phyloP scores from a whole-genome alignment of 30 jellyfish, hydroid and myxozoan species.

The Clytia hemisphaerica region DNA sequence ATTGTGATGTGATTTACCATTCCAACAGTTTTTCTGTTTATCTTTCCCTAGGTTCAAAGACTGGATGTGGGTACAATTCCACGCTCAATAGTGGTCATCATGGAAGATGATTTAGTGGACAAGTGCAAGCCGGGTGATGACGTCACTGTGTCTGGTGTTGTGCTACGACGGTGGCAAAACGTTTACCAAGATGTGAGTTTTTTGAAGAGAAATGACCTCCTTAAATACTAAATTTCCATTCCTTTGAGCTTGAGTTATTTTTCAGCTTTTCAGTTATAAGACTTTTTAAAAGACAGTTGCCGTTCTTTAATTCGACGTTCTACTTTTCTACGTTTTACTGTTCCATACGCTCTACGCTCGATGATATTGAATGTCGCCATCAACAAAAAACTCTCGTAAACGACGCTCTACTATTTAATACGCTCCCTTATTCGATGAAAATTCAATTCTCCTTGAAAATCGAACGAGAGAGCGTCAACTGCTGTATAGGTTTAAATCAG shows the following conservation, averaged over 20 bases:
- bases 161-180: constrained; percentile 80
- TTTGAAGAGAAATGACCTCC: neutral
- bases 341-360: too few relatives aligned
- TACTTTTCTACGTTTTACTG: too few relatives aligned
- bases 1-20: neutral
- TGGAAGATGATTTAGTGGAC: constrained; percentile 98
- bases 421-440: too few relatives aligned
- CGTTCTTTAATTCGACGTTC: too few relatives aligned
- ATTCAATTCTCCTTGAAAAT: too few relatives aligned
- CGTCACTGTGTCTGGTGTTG: constrained; percentile 87
- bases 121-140: constrained; percentile 99
- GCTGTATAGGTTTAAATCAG: too few relatives aligned
- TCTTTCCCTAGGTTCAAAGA: constrained; percentile 61
- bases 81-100: constrained; percentile 81
- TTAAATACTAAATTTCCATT: too few relatives aligned
- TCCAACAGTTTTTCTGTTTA: neutral
- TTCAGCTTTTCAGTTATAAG: neutral
- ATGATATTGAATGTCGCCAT: too few relatives aligned
- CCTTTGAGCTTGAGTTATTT: neutral
- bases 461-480: too few relatives aligned
- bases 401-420: too few relatives aligned
- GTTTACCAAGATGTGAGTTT: constrained; percentile 62
- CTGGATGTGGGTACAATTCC: constrained; percentile 94
- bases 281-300: too few relatives aligned
- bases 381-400: too few relatives aligned